Conservation (phyloP, 2,113 vertebrate genomes). For the Gavialis gangeticus region DNA sequence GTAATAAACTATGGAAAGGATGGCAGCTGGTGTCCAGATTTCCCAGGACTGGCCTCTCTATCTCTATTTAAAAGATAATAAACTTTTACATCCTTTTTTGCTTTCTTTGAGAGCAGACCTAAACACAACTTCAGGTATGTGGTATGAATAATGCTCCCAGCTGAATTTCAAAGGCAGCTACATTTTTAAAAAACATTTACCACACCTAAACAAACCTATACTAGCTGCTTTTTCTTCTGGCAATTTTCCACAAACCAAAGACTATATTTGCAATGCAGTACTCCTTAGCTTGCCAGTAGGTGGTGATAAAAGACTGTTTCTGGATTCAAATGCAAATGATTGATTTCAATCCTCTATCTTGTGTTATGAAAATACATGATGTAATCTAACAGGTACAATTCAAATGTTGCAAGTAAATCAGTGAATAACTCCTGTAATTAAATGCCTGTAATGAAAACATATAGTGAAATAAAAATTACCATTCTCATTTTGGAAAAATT, state of each 20-base stretch:
- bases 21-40: neutral
- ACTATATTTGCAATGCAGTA: neutral
- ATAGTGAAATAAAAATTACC: conserved; percentile 79
- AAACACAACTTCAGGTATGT: neutral
- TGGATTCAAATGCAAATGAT: neutral
- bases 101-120: neutral
- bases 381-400: neutral
- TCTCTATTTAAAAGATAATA: neutral
- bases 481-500: conserved; percentile 99
- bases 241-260: neutral
- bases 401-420: neutral
- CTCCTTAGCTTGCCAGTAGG: conserved; percentile 18
- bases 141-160: neutral
- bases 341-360: neutral
- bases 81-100: neutral
- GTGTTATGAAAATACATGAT: neutral
- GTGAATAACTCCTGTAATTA: neutral
- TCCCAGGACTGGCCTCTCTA: neutral
- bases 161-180: neutral
- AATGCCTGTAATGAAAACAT: neutral
- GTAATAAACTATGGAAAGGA: neutral
- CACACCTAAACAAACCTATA: neutral
- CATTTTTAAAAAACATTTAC: neutral
- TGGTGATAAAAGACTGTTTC: conserved; percentile 14
- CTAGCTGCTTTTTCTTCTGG: neutral